A percentile compares a stretch with the other conserved stretches of the same genome.
Conservation (phyloP, 2,113 vertebrate genomes). For the Atherinomorus stipes region DNA sequence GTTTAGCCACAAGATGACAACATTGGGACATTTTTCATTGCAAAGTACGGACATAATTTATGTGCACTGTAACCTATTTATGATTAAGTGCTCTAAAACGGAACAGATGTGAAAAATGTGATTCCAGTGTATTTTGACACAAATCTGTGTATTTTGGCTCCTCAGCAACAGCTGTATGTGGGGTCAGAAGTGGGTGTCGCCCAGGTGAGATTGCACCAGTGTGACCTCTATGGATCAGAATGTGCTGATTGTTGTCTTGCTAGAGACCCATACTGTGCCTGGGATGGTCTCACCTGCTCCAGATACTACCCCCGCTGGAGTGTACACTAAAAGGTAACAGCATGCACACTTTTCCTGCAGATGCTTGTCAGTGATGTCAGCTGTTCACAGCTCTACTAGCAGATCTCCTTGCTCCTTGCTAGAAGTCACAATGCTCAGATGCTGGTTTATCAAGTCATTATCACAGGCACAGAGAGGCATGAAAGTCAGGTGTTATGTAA, state of each 20-base stretch:
- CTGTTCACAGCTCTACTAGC: constrained; percentile 44
- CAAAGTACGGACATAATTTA: background rate
- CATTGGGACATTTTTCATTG: constrained; percentile 39
- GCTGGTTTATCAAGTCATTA: constrained; percentile 33
- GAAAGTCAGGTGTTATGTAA: constrained; percentile 43
- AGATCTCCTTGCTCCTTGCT: constrained; percentile 16
- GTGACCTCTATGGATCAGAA: constrained; percentile 93
- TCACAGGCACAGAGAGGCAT: constrained; percentile 25
- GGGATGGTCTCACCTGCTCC: constrained; percentile 96
- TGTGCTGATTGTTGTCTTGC: constrained; percentile 97
- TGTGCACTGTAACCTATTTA: background rate
- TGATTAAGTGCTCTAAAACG: background rate
- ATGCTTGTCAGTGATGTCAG: constrained; percentile 24
- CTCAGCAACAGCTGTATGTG: constrained; percentile 94
- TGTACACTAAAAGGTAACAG: constrained; percentile 90
- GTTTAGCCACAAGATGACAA: constrained; percentile 76
- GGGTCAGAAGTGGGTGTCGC: constrained; percentile 88
- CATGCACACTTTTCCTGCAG: background rate
- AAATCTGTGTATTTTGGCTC: background rate
- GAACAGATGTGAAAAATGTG: background rate
- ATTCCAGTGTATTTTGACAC: background rate
- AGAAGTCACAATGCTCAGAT: constrained; percentile 47
- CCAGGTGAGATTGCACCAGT: constrained; percentile 93
- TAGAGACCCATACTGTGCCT: constrained; percentile 96
- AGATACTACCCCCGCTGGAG: constrained; percentile 89